A percentile compares a stretch with the other conserved stretches of the same genome.
phyloP scores from a whole-genome alignment of 1,140 invertebrate species.

The Leptopilina boulardi region DNA sequence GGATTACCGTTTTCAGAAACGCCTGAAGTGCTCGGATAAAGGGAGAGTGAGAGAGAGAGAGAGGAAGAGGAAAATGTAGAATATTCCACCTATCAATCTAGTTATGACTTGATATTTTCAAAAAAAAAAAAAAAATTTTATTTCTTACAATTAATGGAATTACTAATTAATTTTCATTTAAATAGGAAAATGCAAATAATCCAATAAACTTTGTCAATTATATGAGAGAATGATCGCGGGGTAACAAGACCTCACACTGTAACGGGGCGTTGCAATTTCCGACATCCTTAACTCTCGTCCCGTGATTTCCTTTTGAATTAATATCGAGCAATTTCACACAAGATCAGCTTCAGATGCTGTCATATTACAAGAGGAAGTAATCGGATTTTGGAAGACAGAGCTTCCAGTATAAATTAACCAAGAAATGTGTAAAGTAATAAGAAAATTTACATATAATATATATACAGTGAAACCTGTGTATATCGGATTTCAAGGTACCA shows the following conservation, averaged over 20 bases:
- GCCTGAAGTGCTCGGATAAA: conserved; percentile 35
- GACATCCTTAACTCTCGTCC: conserved; percentile 17
- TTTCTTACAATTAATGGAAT: too few relatives aligned
- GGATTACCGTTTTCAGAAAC: conserved; percentile 56
- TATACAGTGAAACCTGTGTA: neutral
- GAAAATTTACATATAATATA: neutral
- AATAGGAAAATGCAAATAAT: neutral
- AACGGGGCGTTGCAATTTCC: conserved; percentile 3
- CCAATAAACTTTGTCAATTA: neutral
- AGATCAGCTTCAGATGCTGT: conserved; percentile 25
- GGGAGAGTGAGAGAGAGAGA: conserved; percentile 41
- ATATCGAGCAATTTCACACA: conserved; percentile 31
- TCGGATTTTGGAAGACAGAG: neutral
- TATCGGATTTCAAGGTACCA: too few relatives aligned
- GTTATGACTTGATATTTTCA: conserved; percentile 59
- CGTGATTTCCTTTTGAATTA: conserved; percentile 30
- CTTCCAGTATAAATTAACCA: neutral
- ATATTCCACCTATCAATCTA: conserved; percentile 42
- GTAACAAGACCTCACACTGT: neutral
- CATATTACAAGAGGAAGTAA: conserved; percentile 22
- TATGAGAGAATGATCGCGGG: neutral
- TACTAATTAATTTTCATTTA: too few relatives aligned
- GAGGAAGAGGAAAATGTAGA: conserved; percentile 45
- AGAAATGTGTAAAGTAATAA: neutral
- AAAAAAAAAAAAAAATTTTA: conserved; percentile 59